These are phyloP conservation scores for Caradrina clavipalpis DNA, from an alignment of 2,888 invertebrate genomes.

Conservation along the genomic window DNA sequence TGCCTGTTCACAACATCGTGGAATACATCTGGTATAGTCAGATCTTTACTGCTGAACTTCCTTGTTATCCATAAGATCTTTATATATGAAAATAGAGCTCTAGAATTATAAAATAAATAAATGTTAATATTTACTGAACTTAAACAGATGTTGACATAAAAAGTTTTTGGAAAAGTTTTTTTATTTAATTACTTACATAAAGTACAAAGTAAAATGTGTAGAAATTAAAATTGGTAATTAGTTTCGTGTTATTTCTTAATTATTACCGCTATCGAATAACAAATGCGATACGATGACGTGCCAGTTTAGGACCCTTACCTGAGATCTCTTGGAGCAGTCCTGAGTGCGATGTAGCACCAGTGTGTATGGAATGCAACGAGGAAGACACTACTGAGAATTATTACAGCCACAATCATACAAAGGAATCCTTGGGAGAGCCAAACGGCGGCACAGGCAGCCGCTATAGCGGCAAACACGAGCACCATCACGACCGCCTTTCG, in stretches of 20 bases:
- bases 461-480: slow-evolving; percentile 81
- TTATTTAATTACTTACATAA: not conserved
- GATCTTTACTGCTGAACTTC: slow-evolving; percentile 92
- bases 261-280: slow-evolving; percentile 17
- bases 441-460: slow-evolving; percentile 83
- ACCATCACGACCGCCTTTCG: slow-evolving; percentile 87
- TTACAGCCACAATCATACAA: slow-evolving; percentile 91
- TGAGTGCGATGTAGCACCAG: slow-evolving; percentile 95
- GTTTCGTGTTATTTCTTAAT: slow-evolving; percentile 8
- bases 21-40: slow-evolving; percentile 95
- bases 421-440: slow-evolving; percentile 91
- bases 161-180: not conserved
- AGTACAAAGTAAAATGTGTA: not conserved
- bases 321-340: slow-evolving; percentile 94
- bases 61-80: slow-evolving; percentile 92
- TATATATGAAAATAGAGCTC: slow-evolving; percentile 93
- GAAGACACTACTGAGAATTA: slow-evolving; percentile 92
- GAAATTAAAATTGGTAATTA: not conserved
- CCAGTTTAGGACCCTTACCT: slow-evolving; percentile 87
- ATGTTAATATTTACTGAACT: not conserved
- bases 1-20: slow-evolving; percentile 93
- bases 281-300: slow-evolving; percentile 63
- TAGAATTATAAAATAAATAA: slow-evolving; percentile 81
- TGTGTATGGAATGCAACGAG: slow-evolving; percentile 93
- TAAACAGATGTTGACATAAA: slow-evolving; percentile 4